Evolutionary conservation across 2,797 vertebrate genomes (phyloP).

Genomic region (Clamator glandarius): DNA sequence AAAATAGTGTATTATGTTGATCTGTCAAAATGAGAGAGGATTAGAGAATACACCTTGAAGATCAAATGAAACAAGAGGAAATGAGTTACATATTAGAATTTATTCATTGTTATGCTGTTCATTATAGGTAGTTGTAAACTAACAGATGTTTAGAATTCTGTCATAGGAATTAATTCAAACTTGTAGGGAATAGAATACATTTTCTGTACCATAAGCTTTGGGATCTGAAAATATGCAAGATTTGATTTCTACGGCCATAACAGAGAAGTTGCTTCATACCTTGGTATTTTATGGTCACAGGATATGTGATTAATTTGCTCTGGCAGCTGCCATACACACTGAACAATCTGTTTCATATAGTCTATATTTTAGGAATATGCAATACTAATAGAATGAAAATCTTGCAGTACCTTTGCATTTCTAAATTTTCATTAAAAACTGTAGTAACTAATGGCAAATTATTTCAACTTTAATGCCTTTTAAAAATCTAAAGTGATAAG

Average conservation of each 20-base stretch:
- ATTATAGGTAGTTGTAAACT: background rate
- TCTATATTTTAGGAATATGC: background rate
- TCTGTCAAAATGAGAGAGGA: background rate
- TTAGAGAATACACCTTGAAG: background rate
- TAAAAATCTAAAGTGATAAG: background rate
- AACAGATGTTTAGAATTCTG: background rate
- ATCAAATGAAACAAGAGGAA: background rate
- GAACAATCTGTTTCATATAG: background rate
- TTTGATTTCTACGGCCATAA: background rate
- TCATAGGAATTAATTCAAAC: background rate
- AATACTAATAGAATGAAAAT: background rate
- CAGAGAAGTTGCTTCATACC: background rate
- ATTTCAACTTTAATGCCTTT: background rate
- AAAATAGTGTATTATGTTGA: background rate
- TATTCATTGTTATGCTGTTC: background rate
- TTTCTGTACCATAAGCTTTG: background rate
- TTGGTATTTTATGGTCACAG: background rate
- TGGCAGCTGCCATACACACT: background rate
- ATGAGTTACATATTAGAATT: background rate
- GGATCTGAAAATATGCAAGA: background rate
- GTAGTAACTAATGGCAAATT: background rate
- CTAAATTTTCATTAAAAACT: background rate
- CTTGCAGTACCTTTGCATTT: background rate
- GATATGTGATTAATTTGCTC: background rate
- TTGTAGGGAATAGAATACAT: background rate